Evolutionary conservation across 2,888 invertebrate genomes (phyloP).

Genomic region (Aspidapion aeneum): DNA sequence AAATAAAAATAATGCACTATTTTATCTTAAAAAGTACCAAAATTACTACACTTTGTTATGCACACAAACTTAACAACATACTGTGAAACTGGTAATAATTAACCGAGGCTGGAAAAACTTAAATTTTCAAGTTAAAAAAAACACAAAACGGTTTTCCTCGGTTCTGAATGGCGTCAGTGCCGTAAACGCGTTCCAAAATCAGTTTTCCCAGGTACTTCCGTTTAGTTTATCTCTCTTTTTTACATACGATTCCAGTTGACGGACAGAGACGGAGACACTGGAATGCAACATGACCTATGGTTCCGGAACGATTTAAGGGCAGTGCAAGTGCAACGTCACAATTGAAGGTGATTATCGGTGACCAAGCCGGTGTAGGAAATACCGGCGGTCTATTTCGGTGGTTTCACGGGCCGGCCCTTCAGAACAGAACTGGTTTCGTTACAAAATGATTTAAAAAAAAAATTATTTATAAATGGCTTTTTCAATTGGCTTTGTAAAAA

Average conservation of each 20-base stretch:
- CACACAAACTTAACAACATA: not conserved
- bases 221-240: not conserved
- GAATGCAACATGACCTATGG: not conserved
- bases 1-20: not conserved
- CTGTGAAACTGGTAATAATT: not conserved
- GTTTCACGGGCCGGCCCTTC: no score
- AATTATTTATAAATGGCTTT: no score
- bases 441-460: no score
- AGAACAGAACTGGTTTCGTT: no score
- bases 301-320: not conserved
- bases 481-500: no score
- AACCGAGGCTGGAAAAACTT: slow-evolving; percentile 2
- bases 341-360: no score
- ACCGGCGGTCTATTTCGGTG: no score
- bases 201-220: not conserved
- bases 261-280: not conserved
- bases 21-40: not conserved
- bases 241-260: no score
- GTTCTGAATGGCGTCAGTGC: slow-evolving; percentile 16
- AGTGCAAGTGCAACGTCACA: not conserved
- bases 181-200: not conserved
- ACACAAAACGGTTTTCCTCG: slow-evolving; percentile 24
- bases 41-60: slow-evolving; percentile 10
- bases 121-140: slow-evolving; percentile 26
- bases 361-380: no score